phyloP scores from a whole-genome alignment of 2,113 vertebrate genomes.

The Alectura lathami region DNA sequence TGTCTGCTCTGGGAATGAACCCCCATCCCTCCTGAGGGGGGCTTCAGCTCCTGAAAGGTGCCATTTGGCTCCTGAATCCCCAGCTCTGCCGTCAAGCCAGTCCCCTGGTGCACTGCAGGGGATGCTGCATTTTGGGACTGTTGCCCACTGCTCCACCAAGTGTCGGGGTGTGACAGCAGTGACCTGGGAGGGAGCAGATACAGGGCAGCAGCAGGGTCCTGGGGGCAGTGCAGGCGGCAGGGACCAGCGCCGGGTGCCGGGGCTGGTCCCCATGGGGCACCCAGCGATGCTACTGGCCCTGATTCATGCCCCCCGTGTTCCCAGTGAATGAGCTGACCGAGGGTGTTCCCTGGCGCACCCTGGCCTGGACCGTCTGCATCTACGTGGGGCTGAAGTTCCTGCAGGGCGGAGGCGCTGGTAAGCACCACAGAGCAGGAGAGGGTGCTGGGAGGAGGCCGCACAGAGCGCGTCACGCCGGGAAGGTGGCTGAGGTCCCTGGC shows the following conservation, averaged over 20 bases:
- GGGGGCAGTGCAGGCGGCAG: neutral
- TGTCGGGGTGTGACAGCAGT: accelerated
- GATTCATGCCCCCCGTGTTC: neutral
- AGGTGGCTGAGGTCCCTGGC: neutral
- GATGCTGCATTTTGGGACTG: neutral
- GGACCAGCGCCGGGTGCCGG: neutral
- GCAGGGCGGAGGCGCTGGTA: conserved; percentile 94
- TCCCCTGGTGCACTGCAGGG: neutral
- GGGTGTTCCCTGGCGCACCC: conserved; percentile 79
- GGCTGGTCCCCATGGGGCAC: neutral
- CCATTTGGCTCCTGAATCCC: neutral
- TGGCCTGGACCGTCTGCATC: conserved; percentile 83
- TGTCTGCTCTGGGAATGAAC: no score
- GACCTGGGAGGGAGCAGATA: neutral
- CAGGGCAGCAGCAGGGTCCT: neutral
- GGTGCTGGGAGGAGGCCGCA: neutral
- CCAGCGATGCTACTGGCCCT: neutral
- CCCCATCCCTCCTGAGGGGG: no score
- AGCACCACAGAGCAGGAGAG: neutral
- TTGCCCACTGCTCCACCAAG: neutral
- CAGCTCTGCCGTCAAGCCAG: no score
- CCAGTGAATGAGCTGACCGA: conserved; percentile 87
- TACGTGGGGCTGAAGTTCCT: conserved; percentile 91
- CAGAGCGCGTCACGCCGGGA: accelerated
- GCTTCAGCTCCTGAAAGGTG: no score